These are phyloP conservation scores for Melanostoma scalare DNA, from an alignment of 2,888 invertebrate species.

Conservation along the genomic window DNA sequence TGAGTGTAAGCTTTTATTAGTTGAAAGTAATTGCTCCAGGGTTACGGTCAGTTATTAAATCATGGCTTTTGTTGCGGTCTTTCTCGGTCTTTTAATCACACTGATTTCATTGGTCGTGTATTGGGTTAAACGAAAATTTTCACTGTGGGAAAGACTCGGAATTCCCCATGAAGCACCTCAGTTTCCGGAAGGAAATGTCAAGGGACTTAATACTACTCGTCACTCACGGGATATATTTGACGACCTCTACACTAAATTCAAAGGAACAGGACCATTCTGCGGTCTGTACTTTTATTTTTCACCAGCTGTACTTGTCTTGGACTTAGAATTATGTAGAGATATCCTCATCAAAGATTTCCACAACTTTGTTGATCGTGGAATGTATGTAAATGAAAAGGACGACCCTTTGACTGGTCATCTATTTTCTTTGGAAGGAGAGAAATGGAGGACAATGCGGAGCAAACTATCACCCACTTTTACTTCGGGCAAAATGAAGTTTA, in stretches of 20 bases:
- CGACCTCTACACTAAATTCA: conserved; percentile 75
- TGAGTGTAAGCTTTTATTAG: too few relatives aligned
- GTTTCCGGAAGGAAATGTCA: conserved; percentile 75
- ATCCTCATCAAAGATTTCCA: conserved; percentile 78
- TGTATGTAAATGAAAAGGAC: conserved; percentile 77
- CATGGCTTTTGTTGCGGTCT: too few relatives aligned
- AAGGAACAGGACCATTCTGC: conserved; percentile 77
- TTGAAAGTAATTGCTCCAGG: too few relatives aligned
- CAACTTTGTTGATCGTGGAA: conserved; percentile 80
- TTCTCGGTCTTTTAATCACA: too few relatives aligned
- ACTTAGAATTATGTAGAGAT: conserved; percentile 74
- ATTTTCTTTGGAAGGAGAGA: conserved; percentile 78
- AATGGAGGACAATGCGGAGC: conserved; percentile 81
- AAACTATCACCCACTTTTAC: conserved; percentile 80
- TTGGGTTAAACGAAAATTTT: too few relatives aligned
- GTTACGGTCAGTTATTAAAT: too few relatives aligned
- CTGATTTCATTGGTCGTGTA: too few relatives aligned
- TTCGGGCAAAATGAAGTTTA: conserved; percentile 75
- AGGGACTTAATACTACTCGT: conserved; percentile 55
- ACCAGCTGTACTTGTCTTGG: conserved; percentile 77
- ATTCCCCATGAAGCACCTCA: conserved; percentile 78
- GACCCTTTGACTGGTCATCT: conserved; percentile 80
- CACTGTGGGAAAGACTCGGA: conserved; percentile 72
- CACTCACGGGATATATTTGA: neutral
- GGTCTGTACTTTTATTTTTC: conserved; percentile 77